These are phyloP conservation scores for Microctenopoma stevenorrisi DNA, from an alignment of 2,797 vertebrate species.

Conservation along the genomic window DNA sequence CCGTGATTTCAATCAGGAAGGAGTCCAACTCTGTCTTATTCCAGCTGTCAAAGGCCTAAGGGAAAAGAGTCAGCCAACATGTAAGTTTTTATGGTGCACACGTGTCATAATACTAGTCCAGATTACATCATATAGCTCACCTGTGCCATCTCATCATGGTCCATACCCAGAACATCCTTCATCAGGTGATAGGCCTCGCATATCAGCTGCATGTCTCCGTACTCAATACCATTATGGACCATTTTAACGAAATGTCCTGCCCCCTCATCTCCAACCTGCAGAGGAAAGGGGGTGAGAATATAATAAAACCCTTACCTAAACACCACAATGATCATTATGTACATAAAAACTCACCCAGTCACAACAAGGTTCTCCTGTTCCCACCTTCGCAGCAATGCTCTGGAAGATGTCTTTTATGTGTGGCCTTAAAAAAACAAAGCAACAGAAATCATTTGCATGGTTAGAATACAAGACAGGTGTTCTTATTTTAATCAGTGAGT, in stretches of 20 bases:
- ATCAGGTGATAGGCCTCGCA: constrained; percentile 98
- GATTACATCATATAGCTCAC: constrained; percentile 68
- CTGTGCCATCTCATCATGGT: constrained; percentile 92
- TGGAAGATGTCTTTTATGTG: constrained; percentile 98
- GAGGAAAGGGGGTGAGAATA: constrained; percentile 1
- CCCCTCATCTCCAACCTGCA: constrained; percentile 96
- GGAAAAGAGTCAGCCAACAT: not conserved
- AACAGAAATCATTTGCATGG: not conserved
- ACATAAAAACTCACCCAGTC: constrained; percentile 90
- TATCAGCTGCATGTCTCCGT: constrained; percentile 99
- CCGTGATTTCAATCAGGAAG: constrained; percentile 98
- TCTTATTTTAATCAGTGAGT: not conserved
- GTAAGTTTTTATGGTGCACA: too few species aligned
- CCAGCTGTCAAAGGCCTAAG: constrained; percentile 91
- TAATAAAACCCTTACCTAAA: not conserved
- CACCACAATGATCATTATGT: not conserved
- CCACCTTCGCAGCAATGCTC: constrained; percentile 95
- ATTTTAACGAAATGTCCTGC: constrained; percentile 98
- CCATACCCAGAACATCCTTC: constrained; percentile 93
- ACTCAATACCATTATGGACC: constrained; percentile 99
- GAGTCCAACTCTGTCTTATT: constrained; percentile 98
- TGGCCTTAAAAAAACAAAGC: constrained; percentile 85
- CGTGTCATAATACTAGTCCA: not conserved
- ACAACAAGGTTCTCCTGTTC: constrained; percentile 95
- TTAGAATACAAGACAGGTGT: not conserved